Base-by-base conservation (phyloP, 2,797 vertebrate genomes). In the Nyctibius grandis region DNA sequence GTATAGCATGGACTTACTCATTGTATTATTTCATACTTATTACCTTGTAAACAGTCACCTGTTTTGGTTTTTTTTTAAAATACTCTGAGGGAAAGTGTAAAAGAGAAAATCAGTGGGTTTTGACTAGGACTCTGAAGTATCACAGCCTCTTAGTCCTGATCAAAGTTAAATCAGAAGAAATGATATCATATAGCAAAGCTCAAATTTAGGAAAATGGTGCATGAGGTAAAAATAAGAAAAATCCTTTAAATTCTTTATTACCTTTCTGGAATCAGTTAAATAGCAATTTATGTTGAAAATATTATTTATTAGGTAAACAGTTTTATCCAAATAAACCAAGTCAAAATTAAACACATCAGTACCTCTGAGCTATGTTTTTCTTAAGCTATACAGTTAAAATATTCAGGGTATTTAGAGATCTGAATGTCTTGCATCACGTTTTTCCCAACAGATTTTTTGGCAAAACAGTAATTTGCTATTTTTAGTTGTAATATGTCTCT, bases 41-140 rank as follows among this genome's bases (percentile, higher is more conserved):
- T 68, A 26, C 31, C 11, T 12, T 81, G 45, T 61, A 48, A 6
- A 29, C 69, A 64, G 23, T 17, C 42, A 6, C 51, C 51, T 84
- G 45, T 42, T 75, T 23, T 38, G 21, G 16, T 28, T 28, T 6
- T 45, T 72, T 85, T 69, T 29, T n/a, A n/a, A 10, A 59, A 51
- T 77, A 29, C 4, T 2, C 0, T 5, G 11, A 44, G 12, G 25
- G 12, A 26, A 67, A 63, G 3, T 2, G 11, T 42, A 21, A 26
- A 33, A 42, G 42, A 76, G 31, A 4, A 85, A 67, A 54, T 59
- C 20, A 15, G 1, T 57, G 44, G 0, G 2, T 38, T 79, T 75
- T 74, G 33, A 28, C 15, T 34, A 2, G 26, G 34, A 36, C 13
- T 57, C 18, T 21, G 56, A 60, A 70, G 22, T 54, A 48, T 72